Evolutionary conservation across 2,113 vertebrate species (phyloP).

Genomic region (Sylvilagus bachmani): DNA sequence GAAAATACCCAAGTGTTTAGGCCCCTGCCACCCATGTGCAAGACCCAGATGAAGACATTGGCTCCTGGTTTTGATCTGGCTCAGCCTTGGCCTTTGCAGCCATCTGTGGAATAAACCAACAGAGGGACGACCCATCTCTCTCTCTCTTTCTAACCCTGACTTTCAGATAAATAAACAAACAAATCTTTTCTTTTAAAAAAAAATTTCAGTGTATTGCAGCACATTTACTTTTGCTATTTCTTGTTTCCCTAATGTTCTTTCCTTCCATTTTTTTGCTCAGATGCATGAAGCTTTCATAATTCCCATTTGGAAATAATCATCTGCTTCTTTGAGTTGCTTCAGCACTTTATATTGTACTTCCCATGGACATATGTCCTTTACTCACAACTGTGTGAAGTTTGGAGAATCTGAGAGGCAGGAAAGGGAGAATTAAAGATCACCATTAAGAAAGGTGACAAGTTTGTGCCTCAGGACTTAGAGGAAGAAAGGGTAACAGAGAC

Average conservation of each 20-base stretch:
- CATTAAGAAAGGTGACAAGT: background rate
- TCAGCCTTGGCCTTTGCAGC: no score
- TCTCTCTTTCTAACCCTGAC: no score
- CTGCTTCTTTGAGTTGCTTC: background rate
- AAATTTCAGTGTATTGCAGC: rapidly evolving
- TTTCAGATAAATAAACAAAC: no score
- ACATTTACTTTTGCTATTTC: background rate
- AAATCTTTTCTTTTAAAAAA: no score
- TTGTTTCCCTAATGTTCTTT: background rate
- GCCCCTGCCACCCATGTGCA: no score
- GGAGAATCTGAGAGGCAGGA: background rate
- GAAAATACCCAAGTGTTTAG: no score
- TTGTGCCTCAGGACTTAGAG: background rate
- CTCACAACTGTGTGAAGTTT: background rate
- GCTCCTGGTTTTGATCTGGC: no score
- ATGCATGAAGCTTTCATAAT: background rate
- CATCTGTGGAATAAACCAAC: no score
- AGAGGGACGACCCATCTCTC: no score
- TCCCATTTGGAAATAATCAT: background rate
- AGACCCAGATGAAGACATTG: no score
- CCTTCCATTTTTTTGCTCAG: background rate
- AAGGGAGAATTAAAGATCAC: background rate
- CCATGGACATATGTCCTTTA: background rate
- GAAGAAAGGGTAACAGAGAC: background rate
- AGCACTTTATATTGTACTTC: background rate